Base-by-base conservation (phyloP, 1,140 invertebrate species). In the Mactra quadrangularis region DNA sequence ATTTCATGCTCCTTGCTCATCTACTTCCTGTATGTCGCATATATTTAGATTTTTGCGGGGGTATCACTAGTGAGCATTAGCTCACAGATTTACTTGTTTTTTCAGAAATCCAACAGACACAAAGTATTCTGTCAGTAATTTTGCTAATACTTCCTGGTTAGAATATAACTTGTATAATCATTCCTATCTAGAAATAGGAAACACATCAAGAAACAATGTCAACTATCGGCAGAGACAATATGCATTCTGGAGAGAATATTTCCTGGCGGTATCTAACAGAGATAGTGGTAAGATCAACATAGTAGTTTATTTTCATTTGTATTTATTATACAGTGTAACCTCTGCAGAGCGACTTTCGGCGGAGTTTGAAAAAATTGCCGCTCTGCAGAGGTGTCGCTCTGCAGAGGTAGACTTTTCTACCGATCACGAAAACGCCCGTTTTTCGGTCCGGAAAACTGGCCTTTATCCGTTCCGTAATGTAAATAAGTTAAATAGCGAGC, bases 161-260 rank as follows among this genome's bases (percentile, higher is more conserved):
- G 76, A 87, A 31, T 90, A 89, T 78, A 87, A 89, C 57, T 29
- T 85, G 33, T 41, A 77, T 17, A 90, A 90, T 68, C 88, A 88
- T 72, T 87, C 79, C 9, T 89, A 89, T 66, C 79, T 90, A 7
- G 60, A 83, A 50, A 89, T 90, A 13, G 79, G 50, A n/a, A 88
- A 90, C 66, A 84, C 85, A 47, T 83, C 86, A 0, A 62, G 71
- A 17, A 87, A 88, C 38, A 45, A 60, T 7, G 79, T 76, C 19
- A 89, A 87, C 83, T 90, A 85, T 78, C 29, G 88, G 3, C 87
- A 89, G 77, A 38, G 83, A n/a, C 53, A 89, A 13, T 89, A 74
- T 70, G 85, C 84, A 25, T 90, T 90, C 82, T 90, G 89, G 89
- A 79, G 75, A 31, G 85, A 89, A 25, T 89, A 87, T 35, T 90